Base-by-base conservation (phyloP, 1,140 invertebrate genomes). In the Laodelphax striatellus region DNA sequence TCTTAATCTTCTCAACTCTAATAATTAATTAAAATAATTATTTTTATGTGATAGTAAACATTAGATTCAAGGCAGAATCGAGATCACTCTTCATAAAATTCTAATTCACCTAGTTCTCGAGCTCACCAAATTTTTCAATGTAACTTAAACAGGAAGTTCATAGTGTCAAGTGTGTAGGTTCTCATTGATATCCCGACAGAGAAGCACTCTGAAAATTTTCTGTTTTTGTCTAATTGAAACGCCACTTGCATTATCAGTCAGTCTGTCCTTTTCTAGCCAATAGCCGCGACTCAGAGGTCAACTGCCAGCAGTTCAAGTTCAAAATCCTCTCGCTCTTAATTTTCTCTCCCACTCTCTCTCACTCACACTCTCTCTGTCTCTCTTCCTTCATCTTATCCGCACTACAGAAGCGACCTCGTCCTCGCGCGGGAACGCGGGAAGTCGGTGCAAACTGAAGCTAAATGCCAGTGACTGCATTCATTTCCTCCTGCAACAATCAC, bases 301-400 rank as follows among this genome's bases (percentile, higher is more conserved):
- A 73, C 74, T 67, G 68, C 71, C 70, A 71, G 69, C 69, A 68
- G 70, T 67, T 70, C 68, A 70, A 68, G 70, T 69, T 72, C 69
- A 64, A 66, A 66, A 66, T 64, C 55, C 66, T 63, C 59, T 63
- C 57, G 55, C 60, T 43, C n/a, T 21, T 42, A 31, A 31, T 58
- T 14, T 46, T 59, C 60, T 42, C 55, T 14, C 19, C 22, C 24
- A 24, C 57, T 54, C 61, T 61, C 34, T 38, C 56, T 52, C 57
- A 62, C 58, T 62, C 52, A 53, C 62, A 58, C 61, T 64, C 62
- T 62, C 65, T 56, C n/a, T n/a, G n/a, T 66, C 64, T 56, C 58
- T 68, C 65, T 50, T 63, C 62, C 61, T 44, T 62, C 60, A 43
- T 44, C 58, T 66, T 64, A 53, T 46, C 54, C 46, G 50, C 21